Conservation (phyloP, 1,140 invertebrate species). For the Probaryconus sp. region DNA sequence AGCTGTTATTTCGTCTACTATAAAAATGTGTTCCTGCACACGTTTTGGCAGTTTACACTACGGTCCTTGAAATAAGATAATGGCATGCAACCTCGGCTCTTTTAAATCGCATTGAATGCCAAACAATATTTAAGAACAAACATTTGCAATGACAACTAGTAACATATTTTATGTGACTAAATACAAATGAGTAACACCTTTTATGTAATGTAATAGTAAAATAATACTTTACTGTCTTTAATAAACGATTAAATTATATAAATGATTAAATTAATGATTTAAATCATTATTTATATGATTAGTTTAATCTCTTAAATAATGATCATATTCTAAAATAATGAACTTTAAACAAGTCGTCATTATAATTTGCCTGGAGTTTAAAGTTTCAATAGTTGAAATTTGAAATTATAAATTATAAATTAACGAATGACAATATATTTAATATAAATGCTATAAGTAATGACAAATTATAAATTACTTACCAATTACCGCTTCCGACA, state of each 20-base stretch:
- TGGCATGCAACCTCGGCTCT: constrained; percentile 47
- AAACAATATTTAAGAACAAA: constrained; percentile 10
- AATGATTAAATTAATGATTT: not conserved
- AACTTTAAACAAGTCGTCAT: no score
- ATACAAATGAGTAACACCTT: not conserved
- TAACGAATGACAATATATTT: no score
- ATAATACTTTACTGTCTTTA: no score
- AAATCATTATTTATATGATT: no score
- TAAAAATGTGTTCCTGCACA: no score
- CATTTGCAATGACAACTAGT: not conserved
- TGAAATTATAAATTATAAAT: no score
- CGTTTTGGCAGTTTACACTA: constrained; percentile 24
- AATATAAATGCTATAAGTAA: not conserved
- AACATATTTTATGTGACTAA: not conserved
- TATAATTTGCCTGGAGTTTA: no score
- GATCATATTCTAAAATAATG: not conserved
- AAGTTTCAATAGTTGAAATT: no score
- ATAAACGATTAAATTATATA: no score
- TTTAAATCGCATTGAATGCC: constrained; percentile 33
- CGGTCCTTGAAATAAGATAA: constrained; percentile 38
- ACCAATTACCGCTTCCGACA: constrained; percentile 86
- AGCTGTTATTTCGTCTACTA: no score
- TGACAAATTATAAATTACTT: constrained; percentile 58
- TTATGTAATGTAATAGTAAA: no score
- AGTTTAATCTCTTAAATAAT: constrained; percentile 2